These are phyloP conservation scores for Loxodonta africana DNA, from an alignment of 2,113 vertebrate genomes.

Conservation along the genomic window DNA sequence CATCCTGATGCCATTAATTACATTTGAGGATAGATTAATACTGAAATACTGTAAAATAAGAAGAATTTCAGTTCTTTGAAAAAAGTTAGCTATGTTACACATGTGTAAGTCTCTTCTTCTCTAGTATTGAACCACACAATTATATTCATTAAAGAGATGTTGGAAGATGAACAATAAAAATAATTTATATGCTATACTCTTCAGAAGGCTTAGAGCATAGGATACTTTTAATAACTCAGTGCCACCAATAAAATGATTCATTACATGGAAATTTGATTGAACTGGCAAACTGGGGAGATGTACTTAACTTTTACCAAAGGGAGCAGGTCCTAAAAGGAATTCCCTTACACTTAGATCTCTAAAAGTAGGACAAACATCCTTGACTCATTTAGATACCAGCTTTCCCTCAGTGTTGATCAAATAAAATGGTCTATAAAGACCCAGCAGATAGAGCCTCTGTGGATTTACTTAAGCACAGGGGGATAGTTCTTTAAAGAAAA, in stretches of 20 bases:
- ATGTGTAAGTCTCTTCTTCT: neutral
- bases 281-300: neutral
- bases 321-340: neutral
- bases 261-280: neutral
- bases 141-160: slow-evolving; percentile 11
- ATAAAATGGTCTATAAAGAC: neutral
- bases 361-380: slow-evolving; percentile 28
- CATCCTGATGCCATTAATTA: neutral
- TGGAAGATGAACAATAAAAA: neutral
- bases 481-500: neutral
- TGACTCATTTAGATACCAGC: neutral
- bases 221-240: slow-evolving; percentile 27
- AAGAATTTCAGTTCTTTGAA: neutral
- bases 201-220: neutral
- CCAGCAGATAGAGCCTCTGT: neutral
- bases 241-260: neutral
- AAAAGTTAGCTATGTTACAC: neutral
- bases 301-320: neutral
- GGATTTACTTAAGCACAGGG: neutral
- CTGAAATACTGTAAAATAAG: neutral
- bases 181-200: neutral
- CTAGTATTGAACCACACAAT: neutral
- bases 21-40: neutral
- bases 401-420: neutral
- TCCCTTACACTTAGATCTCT: neutral